Conservation (phyloP, 1,140 invertebrate species). For the Heliconius hermathena region DNA sequence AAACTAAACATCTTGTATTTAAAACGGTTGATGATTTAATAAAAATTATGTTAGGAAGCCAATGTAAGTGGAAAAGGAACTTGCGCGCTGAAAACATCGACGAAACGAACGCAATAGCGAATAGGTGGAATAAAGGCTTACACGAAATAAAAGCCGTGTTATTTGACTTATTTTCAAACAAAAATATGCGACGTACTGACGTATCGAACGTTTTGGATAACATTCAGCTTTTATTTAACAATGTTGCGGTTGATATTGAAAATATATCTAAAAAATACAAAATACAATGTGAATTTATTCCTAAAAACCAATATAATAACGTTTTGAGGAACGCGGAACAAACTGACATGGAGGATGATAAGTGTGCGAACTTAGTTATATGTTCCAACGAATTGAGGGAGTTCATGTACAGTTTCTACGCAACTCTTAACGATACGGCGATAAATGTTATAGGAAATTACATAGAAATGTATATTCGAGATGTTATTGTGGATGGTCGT, state of each 20-base stretch:
- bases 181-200: constrained; percentile 22
- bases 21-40: constrained; percentile 60
- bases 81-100: constrained; percentile 24
- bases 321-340: constrained; percentile 30
- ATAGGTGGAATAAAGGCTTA: constrained; percentile 36
- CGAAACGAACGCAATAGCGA: constrained; percentile 23
- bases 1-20: constrained; percentile 51
- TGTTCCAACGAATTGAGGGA: constrained; percentile 58
- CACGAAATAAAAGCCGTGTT: constrained; percentile 34
- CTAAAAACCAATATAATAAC: constrained; percentile 23
- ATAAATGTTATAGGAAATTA: constrained; percentile 56
- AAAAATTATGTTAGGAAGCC: constrained; percentile 45
- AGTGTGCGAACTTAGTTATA: constrained; percentile 48
- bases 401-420: constrained; percentile 55
- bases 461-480: constrained; percentile 57
- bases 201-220: constrained; percentile 40
- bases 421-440: constrained; percentile 52
- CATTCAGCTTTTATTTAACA: constrained; percentile 48
- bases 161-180: constrained; percentile 10
- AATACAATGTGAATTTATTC: constrained; percentile 47
- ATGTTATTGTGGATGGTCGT: constrained; percentile 46
- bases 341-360: constrained; percentile 21
- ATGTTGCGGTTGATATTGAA: constrained; percentile 44
- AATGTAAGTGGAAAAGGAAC: constrained; percentile 53
- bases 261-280: constrained; percentile 46